These are phyloP conservation scores for Charina bottae DNA, from an alignment of 2,113 vertebrate genomes.

Conservation along the genomic window DNA sequence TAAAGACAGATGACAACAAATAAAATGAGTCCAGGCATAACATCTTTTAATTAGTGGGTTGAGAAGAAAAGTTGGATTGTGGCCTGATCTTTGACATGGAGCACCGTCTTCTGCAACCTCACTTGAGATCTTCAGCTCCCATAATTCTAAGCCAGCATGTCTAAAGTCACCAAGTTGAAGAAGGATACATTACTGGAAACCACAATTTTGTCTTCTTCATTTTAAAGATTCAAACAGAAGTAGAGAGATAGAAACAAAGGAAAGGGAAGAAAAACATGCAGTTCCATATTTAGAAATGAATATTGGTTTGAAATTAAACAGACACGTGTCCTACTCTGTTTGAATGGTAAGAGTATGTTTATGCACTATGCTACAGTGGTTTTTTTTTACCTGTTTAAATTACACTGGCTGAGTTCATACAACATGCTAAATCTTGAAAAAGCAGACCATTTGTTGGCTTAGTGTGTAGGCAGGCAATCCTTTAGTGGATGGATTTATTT, in stretches of 20 bases:
- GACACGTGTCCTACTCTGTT: background rate
- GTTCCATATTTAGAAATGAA: too few species aligned
- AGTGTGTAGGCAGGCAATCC: background rate
- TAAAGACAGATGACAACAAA: background rate
- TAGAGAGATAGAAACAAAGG: background rate
- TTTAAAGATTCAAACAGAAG: background rate
- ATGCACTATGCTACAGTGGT: background rate
- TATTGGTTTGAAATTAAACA: background rate
- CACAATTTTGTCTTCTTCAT: background rate
- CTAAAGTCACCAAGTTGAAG: background rate
- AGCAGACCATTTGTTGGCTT: background rate
- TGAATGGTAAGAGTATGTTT: background rate
- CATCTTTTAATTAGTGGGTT: background rate
- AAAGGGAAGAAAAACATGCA: background rate
- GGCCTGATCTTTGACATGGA: background rate
- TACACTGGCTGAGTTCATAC: background rate
- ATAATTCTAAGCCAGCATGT: background rate
- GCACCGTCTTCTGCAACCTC: too few species aligned
- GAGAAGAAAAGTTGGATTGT: background rate
- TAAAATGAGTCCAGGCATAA: background rate
- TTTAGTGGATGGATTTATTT: background rate
- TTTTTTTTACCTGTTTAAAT: background rate
- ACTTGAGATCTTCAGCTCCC: too few species aligned
- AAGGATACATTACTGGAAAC: background rate
- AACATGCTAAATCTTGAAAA: background rate